Base-by-base conservation (phyloP, 2,888 invertebrate genomes). In the Phengaris alcon region DNA sequence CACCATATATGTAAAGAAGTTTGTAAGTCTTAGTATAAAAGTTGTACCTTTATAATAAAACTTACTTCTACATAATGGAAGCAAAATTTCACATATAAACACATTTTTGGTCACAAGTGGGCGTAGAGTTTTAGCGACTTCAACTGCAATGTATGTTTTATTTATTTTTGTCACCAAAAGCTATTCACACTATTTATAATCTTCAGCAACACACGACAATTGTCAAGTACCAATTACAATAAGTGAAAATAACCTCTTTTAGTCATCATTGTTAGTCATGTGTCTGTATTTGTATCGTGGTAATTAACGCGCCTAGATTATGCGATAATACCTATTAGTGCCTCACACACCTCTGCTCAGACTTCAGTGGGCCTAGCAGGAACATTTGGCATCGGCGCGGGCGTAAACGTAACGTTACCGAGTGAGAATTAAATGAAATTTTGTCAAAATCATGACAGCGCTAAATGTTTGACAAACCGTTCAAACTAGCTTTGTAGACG, bases 231-330 rank as follows among this genome's bases (percentile, higher is more conserved):
- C 15, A 55, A 5, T 5, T n/a, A 9, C 6, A 52, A 9, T 52
- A n/a, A n/a, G n/a, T 52, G 35, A 35, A 35, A 52, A 52, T 9
- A 6, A 35, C 35, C 64, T 64, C 10, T 64, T 64, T 64, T 35
- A 64, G 64, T 35, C 64, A 64, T 64, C 10, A 22, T 44, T 35
- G 35, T 64, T 64, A 64, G 64, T 64, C 64, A 64, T 64, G 13
- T 64, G 35, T 64, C 35, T 64, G 12, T 35, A 64, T 64, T 64
- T 44, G 35, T 64, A 64, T 44, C 44, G 64, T 64, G 64, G 64
- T 44, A 64, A 35, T 64, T 64, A 64, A 64, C 64, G 35, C 64
- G 64, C 64, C 64, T 64, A 64, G 35, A 64, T 64, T 64, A 64
- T 64, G 12, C 64, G 64, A 64, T 64, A 64, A 44, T 10, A 35